Base-by-base conservation (phyloP, 2,797 vertebrate genomes). In the Odontamblyopus lacepedii region DNA sequence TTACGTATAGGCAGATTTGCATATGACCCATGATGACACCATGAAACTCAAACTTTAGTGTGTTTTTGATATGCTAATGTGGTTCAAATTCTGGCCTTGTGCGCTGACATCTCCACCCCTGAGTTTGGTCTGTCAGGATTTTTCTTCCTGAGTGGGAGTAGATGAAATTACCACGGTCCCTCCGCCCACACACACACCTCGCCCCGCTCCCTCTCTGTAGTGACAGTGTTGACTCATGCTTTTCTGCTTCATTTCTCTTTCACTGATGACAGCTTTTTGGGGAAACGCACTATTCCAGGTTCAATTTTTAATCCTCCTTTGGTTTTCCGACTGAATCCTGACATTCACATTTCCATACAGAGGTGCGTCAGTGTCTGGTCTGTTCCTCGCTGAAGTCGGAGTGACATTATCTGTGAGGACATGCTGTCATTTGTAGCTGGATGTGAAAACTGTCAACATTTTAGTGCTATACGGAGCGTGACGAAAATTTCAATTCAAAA, bases 91-190 rank as follows among this genome's bases (percentile, higher is more conserved):
- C 35, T 32, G 32, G 35, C 19, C 53, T 23, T 44, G 38, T 48
- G 35, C 23, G 16, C 63, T 61, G 69, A 73, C 71, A 74, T 68
- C 64, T 82, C 73, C 64, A 62, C 62, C 77, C 44, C 57, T 63
- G 65, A 32, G 3, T 16, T 85, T 35, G 30, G 72, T 71, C 76
- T 81, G 71, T 81, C 74, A 61, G 57, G 23, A 75, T 63, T 73
- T 77, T 77, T 82, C 78, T 82, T 73, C 78, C 69, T 60, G 73
- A 73, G 74, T 77, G 72, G 75, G 61, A 75, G 75, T 23, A 79
- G 69, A 86, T 74, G 67, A 76, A 81, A 80, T 86, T 70, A 81
- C 79, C 56, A 79, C 76, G 68, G 41, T 38, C 70, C 71, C 73
- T 59, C 70, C 75, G 15, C 76, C 81, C 73, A 77, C 41, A 44